Evolutionary conservation across 2,797 vertebrate genomes (phyloP).

Genomic region (Danio choprae): DNA sequence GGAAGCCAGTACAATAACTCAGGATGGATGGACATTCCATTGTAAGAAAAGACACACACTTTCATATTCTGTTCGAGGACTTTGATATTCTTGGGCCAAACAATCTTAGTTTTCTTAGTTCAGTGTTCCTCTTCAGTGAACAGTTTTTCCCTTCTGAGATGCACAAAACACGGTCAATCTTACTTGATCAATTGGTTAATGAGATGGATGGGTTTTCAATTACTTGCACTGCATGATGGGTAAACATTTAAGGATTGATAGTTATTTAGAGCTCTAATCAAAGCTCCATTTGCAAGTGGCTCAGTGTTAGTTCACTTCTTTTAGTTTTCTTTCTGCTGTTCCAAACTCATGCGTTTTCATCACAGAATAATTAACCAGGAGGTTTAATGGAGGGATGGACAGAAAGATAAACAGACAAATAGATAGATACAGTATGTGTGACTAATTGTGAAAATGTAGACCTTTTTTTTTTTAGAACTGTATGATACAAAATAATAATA

Average conservation of each 20-base stretch:
- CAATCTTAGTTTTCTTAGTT: constrained; percentile 9
- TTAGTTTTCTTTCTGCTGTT: not conserved
- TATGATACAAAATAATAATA: too few species aligned
- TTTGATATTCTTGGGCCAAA: constrained; percentile 19
- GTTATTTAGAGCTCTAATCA: not conserved
- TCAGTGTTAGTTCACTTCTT: not conserved
- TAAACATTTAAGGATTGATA: constrained; percentile 11
- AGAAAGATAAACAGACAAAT: too few species aligned
- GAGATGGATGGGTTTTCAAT: constrained; percentile 44
- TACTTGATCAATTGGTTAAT: constrained; percentile 32
- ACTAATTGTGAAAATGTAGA: too few species aligned
- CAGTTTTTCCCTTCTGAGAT: constrained; percentile 36
- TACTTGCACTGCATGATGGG: constrained; percentile 28
- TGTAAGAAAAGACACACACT: not conserved
- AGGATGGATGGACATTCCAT: not conserved
- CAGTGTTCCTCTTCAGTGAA: constrained; percentile 23
- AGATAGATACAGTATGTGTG: too few species aligned
- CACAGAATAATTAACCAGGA: too few species aligned
- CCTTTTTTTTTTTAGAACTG: too few species aligned
- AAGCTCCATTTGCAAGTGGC: not conserved
- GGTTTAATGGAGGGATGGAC: too few species aligned
- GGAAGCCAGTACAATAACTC: too few species aligned
- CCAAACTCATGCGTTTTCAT: not conserved
- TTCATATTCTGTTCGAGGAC: constrained; percentile 2
- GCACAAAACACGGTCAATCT: constrained; percentile 6